Conservation (phyloP, 2,888 invertebrate genomes). For the Tholera decimalis region DNA sequence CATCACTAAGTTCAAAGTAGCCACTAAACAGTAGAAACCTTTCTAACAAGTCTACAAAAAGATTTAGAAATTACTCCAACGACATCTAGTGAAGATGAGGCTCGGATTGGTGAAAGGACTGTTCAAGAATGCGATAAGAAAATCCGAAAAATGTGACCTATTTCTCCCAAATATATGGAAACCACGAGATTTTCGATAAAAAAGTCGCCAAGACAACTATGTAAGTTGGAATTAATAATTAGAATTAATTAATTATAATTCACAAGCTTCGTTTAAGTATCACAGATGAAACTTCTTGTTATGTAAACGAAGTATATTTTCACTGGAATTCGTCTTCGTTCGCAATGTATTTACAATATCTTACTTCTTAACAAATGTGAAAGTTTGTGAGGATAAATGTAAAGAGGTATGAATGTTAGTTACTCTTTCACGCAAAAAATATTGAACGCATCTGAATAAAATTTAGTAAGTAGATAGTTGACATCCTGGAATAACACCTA, state of each 20-base stretch:
- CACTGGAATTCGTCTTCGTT: too few species aligned
- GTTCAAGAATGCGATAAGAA: conserved; percentile 9
- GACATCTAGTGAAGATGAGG: not conserved
- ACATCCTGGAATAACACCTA: too few species aligned
- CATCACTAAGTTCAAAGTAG: conserved; percentile 11
- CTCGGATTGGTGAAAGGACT: conserved; percentile 29
- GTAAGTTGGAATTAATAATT: not conserved
- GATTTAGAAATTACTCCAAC: conserved; percentile 13
- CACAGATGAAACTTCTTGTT: not conserved
- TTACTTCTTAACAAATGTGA: too few species aligned
- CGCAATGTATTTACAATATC: not conserved
- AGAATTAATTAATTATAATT: too few species aligned
- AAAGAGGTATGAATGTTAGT: too few species aligned
- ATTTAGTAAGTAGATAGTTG: too few species aligned
- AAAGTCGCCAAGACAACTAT: not conserved
- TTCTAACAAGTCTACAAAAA: conserved; percentile 22
- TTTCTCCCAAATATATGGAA: conserved; percentile 6
- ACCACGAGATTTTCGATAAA: conserved; percentile 10
- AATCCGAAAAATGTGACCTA: conserved; percentile 9
- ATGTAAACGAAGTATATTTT: too few species aligned
- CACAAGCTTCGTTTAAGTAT: not conserved
- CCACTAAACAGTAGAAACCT: not conserved
- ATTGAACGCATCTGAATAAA: too few species aligned
- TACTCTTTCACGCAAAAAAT: too few species aligned
- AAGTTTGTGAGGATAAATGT: too few species aligned